phyloP scores from a whole-genome alignment of 1,140 invertebrate genomes.

The Oryctes rhinoceros region DNA sequence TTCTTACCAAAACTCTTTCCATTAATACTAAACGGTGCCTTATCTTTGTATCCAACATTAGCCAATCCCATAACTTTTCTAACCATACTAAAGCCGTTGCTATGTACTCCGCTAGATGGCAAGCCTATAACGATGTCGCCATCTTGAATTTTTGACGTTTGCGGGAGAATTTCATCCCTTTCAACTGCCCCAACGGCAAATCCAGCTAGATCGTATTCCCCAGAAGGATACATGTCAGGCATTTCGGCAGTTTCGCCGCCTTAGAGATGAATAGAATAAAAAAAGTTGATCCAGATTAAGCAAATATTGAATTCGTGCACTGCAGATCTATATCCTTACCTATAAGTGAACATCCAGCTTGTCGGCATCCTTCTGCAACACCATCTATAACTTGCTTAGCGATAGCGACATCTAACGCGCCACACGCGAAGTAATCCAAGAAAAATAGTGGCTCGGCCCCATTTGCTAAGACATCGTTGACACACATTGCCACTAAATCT shows the following conservation, averaged over 20 bases:
- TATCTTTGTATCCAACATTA: slow-evolving; percentile 71
- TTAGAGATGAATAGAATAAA: slow-evolving; percentile 48
- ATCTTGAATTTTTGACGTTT: slow-evolving; percentile 71
- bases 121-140: slow-evolving; percentile 90
- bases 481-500: slow-evolving; percentile 97
- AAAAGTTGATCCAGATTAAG: not conserved
- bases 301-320: too few relatives aligned
- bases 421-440: slow-evolving; percentile 95
- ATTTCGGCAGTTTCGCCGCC: slow-evolving; percentile 97
- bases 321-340: slow-evolving; percentile 64
- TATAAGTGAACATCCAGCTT: slow-evolving; percentile 88
- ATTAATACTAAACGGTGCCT: slow-evolving; percentile 78
- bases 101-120: slow-evolving; percentile 90
- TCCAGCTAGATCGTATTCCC: slow-evolving; percentile 95
- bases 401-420: slow-evolving; percentile 78
- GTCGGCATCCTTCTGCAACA: slow-evolving; percentile 85
- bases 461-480: slow-evolving; percentile 94
- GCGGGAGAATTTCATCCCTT: slow-evolving; percentile 76
- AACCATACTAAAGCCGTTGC: slow-evolving; percentile 96
- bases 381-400: slow-evolving; percentile 84
- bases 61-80: slow-evolving; percentile 81
- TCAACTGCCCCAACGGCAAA: slow-evolving; percentile 95
- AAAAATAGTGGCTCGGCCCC: slow-evolving; percentile 96
- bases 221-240: slow-evolving; percentile 88
- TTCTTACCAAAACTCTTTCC: slow-evolving; percentile 67